A percentile compares a stretch with the other conserved stretches of the same genome.
Evolutionary conservation across 2,888 invertebrate species (phyloP).

Genomic region (Ctenicera cuprea): DNA sequence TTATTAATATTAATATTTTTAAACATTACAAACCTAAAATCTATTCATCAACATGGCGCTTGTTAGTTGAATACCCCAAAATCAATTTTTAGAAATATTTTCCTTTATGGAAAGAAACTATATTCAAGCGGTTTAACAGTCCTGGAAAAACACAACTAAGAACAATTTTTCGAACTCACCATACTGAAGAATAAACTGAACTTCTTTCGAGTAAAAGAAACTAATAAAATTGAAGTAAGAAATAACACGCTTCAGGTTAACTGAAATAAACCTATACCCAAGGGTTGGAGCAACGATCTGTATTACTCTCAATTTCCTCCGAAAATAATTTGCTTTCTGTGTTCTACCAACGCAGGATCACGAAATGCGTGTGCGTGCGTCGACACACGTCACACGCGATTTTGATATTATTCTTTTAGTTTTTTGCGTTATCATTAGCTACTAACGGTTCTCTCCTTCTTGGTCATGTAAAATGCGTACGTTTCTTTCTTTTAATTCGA

Average conservation of each 20-base stretch:
- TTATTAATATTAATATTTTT: no score
- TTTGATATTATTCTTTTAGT: conserved; percentile 40
- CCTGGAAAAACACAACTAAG: no score
- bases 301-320: conserved; percentile 22
- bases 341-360: conserved; percentile 27
- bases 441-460: conserved; percentile 3
- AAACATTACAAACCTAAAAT: no score
- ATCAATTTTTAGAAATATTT: no score
- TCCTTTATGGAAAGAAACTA: no score
- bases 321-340: conserved; percentile 23
- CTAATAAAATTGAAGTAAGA: background rate
- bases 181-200: no score
- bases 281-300: background rate
- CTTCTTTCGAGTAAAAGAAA: no score
- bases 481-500: background rate
- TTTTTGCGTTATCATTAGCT: conserved; percentile 38
- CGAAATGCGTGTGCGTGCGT: conserved; percentile 44
- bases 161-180: no score
- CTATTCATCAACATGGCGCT: no score
- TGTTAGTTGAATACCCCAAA: no score
- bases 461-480: background rate
- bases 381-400: conserved; percentile 37
- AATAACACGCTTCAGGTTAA: background rate
- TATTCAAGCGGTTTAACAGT: no score
- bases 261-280: background rate